Evolutionary conservation across 2,113 vertebrate species (phyloP).

Genomic region (Upupa epops): DNA sequence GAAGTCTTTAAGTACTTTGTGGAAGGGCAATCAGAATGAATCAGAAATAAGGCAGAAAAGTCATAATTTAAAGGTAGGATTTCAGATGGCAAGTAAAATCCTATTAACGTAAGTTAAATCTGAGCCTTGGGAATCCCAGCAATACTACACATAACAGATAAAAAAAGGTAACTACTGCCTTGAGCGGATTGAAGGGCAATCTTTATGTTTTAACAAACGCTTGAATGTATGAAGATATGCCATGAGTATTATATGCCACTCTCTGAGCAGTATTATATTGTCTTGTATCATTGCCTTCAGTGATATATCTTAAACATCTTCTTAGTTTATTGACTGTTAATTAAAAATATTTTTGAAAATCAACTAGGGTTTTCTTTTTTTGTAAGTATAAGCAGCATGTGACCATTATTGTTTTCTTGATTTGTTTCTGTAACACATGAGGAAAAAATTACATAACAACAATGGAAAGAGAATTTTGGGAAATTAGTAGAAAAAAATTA

Average conservation of each 20-base stretch:
- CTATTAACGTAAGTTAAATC: background rate
- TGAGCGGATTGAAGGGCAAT: background rate
- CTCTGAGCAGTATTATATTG: background rate
- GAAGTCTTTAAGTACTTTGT: accelerated
- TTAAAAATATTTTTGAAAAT: background rate
- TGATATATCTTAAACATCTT: background rate
- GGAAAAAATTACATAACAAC: background rate
- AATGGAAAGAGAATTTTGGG: background rate
- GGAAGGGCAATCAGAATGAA: background rate
- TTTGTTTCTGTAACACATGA: background rate
- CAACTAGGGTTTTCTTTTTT: background rate
- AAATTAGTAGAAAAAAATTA: background rate
- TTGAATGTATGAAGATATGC: background rate
- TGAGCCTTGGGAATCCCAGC: background rate
- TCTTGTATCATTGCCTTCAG: background rate
- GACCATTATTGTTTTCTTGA: background rate
- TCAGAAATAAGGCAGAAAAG: background rate
- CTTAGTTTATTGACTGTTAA: background rate
- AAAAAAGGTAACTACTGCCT: background rate
- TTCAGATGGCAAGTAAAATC: background rate
- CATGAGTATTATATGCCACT: background rate
- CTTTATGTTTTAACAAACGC: background rate
- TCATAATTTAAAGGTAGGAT: background rate
- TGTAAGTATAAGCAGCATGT: background rate
- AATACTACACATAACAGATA: background rate